Base-by-base conservation (phyloP, 2,888 invertebrate species). In the Drosophila acutilabella region DNA sequence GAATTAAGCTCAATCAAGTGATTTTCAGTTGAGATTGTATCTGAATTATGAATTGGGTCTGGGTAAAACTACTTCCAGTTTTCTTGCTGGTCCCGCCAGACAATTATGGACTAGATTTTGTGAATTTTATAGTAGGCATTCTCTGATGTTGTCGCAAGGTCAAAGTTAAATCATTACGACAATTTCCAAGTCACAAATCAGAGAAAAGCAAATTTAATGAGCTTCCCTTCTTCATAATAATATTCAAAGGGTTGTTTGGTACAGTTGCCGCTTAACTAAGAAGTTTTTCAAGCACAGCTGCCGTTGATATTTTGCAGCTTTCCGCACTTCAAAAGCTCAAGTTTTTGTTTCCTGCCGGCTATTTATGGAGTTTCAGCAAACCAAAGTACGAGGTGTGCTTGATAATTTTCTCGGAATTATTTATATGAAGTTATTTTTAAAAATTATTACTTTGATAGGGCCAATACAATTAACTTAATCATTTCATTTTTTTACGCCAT, bases 1-100 rank as follows among this genome's bases (percentile, higher is more conserved):
- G 66, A 84, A 90, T 89, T 82, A 82, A 81, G 76, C 74, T 70
- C 83, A 89, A 89, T 89, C 76, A 88, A 75, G 57, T 42, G 56
- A 30, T 42, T 11, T 50, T 52, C 60, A 65, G 44, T 38, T 45
- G 40, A 26, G 48, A 61, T 52, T 54, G 44, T 30, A 47, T 66
- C 45, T 61, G 44, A 57, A 71, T 71, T 66, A 65, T 65, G 61
- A 53, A 56, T 64, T 64, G 60, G 33, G 57, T 56, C 64, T 44
- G 52, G 30, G 23, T 30, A 42, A 30, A 30, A 26, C 50, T 56
- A 56, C 40, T 33, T 57, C 16, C 33, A 50, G 33, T 44, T 72
- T 58, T 72, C 61, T 44, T 62, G 64, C 64, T 68, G 45, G 44
- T 71, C 8, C 60, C 57, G 59, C 48, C 23, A 45, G 20, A 16